phyloP scores from a whole-genome alignment of 2,888 invertebrate species.

The Bugula neritina region DNA sequence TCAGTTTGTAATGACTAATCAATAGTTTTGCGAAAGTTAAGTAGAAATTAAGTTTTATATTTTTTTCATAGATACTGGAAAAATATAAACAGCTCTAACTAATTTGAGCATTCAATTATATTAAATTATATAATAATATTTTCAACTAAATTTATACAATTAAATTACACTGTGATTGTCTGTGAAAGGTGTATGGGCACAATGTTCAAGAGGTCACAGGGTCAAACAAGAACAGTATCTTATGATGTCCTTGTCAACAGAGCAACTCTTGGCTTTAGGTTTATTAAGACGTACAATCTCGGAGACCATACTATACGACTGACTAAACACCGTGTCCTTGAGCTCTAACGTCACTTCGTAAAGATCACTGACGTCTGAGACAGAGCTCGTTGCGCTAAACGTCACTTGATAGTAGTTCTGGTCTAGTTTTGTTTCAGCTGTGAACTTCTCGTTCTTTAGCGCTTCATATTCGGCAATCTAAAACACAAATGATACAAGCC shows the following conservation, averaged over 20 bases:
- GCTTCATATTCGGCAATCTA: background rate
- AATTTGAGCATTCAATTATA: too few species aligned
- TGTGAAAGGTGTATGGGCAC: too few species aligned
- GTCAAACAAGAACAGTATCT: constrained; percentile 1
- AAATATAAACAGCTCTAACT: too few species aligned
- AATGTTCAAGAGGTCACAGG: background rate
- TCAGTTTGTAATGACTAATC: too few species aligned
- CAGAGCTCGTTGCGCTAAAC: background rate
- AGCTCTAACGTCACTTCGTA: constrained; percentile 14
- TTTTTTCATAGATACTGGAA: too few species aligned
- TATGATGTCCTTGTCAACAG: background rate
- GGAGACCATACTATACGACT: background rate
- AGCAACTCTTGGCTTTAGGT: background rate
- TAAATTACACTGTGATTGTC: too few species aligned
- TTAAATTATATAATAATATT: too few species aligned
- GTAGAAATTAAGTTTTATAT: too few species aligned
- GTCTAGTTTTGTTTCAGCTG: background rate
- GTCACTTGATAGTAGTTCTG: constrained; percentile 1
- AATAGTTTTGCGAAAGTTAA: too few species aligned
- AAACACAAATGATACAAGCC: too few species aligned
- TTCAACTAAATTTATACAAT: too few species aligned
- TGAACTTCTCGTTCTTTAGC: background rate
- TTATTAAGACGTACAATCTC: constrained; percentile 7
- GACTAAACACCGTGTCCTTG: background rate
- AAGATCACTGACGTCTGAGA: background rate